Percentiles rank a stretch among this genome's conserved stretches.
Evolutionary conservation across 2,113 vertebrate genomes (phyloP).

Genomic region (Piprites chloris): DNA sequence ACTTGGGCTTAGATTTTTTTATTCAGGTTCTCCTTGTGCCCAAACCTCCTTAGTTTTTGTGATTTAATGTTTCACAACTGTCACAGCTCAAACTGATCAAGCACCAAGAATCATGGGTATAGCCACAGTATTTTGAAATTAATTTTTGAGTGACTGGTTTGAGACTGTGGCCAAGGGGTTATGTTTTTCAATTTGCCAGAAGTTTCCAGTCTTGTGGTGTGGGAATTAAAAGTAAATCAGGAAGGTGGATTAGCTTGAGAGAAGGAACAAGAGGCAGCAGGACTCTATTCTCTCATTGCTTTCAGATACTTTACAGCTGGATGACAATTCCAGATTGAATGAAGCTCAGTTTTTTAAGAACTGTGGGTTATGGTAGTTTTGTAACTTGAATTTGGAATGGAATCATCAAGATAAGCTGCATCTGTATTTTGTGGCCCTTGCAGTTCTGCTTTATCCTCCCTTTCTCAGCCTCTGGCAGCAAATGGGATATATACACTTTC

Average conservation of each 20-base stretch:
- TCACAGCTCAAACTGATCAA: not conserved
- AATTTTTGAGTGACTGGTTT: not conserved
- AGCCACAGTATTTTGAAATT: not conserved
- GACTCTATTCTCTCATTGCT: not conserved
- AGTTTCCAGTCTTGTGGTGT: not conserved
- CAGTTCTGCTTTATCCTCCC: not conserved
- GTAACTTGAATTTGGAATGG: not conserved
- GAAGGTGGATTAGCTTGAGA: not conserved
- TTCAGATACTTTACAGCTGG: not conserved
- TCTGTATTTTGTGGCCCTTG: not conserved
- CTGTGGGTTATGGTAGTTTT: not conserved
- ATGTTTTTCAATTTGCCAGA: not conserved
- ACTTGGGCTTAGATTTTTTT: not conserved
- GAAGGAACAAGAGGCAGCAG: not conserved
- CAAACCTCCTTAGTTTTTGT: not conserved
- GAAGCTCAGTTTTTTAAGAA: not conserved
- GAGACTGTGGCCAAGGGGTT: not conserved
- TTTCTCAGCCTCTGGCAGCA: not conserved
- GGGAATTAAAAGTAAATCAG: not conserved
- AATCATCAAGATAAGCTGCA: not conserved
- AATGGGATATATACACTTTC: not conserved
- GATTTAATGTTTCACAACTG: not conserved
- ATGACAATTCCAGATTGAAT: not conserved
- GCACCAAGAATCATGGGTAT: not conserved
- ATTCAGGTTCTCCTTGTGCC: not conserved